A percentile compares a stretch with the other conserved stretches of the same genome.
Evolutionary conservation across 1,140 invertebrate species (phyloP).

Genomic region (Pseudomyrmex sp.): DNA sequence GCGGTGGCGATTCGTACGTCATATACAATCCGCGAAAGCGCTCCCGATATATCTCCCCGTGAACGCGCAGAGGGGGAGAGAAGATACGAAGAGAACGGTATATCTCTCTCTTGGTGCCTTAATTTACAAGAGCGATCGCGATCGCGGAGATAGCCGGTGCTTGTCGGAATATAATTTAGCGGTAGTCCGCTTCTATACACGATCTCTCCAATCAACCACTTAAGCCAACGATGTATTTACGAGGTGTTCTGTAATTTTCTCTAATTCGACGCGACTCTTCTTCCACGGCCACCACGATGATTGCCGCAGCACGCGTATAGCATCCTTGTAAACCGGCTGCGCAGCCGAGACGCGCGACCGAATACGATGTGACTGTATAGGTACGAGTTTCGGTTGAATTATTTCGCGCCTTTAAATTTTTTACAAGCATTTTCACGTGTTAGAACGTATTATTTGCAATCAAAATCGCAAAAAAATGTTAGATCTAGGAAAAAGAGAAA

Average conservation of each 20-base stretch:
- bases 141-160: constrained; percentile 78
- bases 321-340: constrained; percentile 21
- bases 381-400: constrained; percentile 1
- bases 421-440: neutral
- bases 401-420: neutral
- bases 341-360: neutral
- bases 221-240: constrained; percentile 78
- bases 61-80: constrained; percentile 40
- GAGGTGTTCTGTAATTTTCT: constrained; percentile 84
- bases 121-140: constrained; percentile 81
- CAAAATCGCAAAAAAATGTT: no score
- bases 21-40: constrained; percentile 30
- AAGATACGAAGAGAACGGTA: constrained; percentile 49
- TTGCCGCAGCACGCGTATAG: constrained; percentile 55
- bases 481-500: no score
- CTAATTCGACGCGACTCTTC: constrained; percentile 79
- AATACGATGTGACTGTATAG: constrained; percentile 6
- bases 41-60: constrained; percentile 30
- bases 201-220: constrained; percentile 79
- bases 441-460: neutral
- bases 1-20: neutral
- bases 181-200: constrained; percentile 80
- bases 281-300: constrained; percentile 58
- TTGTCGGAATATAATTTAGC: constrained; percentile 84
- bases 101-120: constrained; percentile 72